Conservation (phyloP, 2,113 vertebrate genomes). For the Potamarius usumacintae region DNA sequence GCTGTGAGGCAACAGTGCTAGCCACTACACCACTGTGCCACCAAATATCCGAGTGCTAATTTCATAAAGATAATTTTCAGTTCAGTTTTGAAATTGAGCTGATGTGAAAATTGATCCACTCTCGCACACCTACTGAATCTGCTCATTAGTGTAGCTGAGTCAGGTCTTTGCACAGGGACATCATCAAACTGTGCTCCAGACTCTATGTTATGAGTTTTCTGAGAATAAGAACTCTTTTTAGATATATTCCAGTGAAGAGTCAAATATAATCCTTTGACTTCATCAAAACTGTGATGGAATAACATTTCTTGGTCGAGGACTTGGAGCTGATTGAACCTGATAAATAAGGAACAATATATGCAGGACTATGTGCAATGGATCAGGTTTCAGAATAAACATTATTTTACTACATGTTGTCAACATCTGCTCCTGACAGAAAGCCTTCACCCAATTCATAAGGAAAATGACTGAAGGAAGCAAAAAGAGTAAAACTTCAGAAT, state of each 20-base stretch:
- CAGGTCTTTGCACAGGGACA: background rate
- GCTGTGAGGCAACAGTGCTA: no score
- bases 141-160: background rate
- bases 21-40: no score
- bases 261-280: background rate
- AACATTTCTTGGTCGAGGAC: background rate
- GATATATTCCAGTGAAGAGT: background rate
- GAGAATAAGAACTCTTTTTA: background rate
- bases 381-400: background rate
- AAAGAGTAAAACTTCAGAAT: constrained; percentile 5
- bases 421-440: background rate
- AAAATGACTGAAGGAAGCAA: background rate
- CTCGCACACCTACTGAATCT: background rate
- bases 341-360: background rate
- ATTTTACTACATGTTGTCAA: no score
- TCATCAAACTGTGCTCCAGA: background rate
- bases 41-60: background rate
- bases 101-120: background rate
- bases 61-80: background rate
- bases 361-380: background rate
- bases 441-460: background rate
- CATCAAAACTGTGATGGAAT: background rate
- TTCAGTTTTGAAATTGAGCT: background rate
- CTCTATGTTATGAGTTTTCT: background rate
- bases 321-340: background rate